Evolutionary conservation across 2,113 vertebrate species (phyloP), one percentile per base, ranked within the genome.

Genomic region (Epinephelus cyanopodus): DNA sequence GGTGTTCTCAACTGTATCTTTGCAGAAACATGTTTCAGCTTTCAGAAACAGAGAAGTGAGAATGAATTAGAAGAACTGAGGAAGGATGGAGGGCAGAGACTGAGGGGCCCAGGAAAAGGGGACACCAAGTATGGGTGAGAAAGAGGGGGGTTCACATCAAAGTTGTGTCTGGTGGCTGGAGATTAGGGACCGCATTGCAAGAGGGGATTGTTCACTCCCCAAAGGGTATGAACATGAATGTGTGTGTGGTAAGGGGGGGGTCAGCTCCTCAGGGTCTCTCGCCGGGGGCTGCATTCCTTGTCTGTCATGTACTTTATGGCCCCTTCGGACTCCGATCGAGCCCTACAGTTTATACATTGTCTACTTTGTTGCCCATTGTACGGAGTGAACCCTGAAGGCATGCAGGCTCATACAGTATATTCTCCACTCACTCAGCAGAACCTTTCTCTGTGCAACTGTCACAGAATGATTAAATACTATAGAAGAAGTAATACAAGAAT

Each of bases 131-230:
- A 61, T 15, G 21, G 54, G 64, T 29, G 15, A 56, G 53, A 39
- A 2, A 29, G 10, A 25, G 61, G 84, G 65, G 79, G 42, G 61
- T 60, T 60, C 83, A 90, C 90, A 90, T 95, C 90, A 93, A 93
- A 93, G 92, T 85, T 73, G 64, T 83, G 84, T 84, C 77, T 87
- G 91, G 79, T 88, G 74, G 86, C 64, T 33, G 64, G 85, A 91
- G 92, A 94, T 95, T 94, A 94, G 87, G 82, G 74, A 81, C 75
- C 48, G 25, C 87, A 89, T 79, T 88, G 87, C 90, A 87, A 90
- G 87, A 86, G 84, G 86, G 84, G 86, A 91, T 93, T 93, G 90
- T 92, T 93, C 87, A 48, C 77, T 88, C 74, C 57, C 89, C 58
- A 72, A 82, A 85, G 80, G 52, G 64, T 81, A 54, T 74, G 80